Conservation (phyloP, 2,113 vertebrate species). For the Oryzias woworae region DNA sequence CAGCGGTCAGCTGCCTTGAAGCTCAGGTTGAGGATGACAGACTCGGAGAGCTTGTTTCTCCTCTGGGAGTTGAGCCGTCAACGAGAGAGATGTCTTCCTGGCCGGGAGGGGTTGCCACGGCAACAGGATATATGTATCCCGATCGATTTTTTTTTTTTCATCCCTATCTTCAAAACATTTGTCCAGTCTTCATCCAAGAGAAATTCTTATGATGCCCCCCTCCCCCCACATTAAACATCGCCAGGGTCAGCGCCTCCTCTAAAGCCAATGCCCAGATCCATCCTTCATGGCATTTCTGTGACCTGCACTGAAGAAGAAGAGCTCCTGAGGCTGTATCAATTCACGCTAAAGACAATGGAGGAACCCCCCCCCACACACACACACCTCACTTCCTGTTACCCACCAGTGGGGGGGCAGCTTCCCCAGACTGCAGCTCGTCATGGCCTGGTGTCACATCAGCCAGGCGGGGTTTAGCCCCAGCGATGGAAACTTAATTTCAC, state of each 20-base stretch:
- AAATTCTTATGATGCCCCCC: no score
- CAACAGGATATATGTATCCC: constrained; percentile 35
- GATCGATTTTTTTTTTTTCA: constrained; percentile 31
- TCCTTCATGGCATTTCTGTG: no score
- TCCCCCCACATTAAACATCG: no score
- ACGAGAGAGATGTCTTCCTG: constrained; percentile 21
- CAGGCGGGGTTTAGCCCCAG: constrained; percentile 8
- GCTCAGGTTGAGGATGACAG: constrained; percentile 24
- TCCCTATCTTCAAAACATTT: no score
- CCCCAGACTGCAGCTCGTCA: constrained; percentile 19
- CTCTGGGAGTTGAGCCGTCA: constrained; percentile 53
- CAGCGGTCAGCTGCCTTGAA: constrained; percentile 1
- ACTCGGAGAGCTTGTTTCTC: constrained; percentile 35
- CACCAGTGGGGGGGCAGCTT: constrained; percentile 62
- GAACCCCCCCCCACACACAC: neutral
- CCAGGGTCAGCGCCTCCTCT: no score
- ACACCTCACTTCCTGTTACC: constrained; percentile 31
- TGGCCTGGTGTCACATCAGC: neutral
- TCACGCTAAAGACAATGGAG: no score
- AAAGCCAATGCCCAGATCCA: no score
- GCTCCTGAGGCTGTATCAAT: no score
- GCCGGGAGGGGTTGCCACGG: constrained; percentile 32
- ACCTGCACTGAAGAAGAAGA: neutral
- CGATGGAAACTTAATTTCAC: constrained; percentile 3
- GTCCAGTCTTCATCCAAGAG: no score